Conservation (phyloP, 2,797 vertebrate genomes). For the Parotocinclus haroldoi region DNA sequence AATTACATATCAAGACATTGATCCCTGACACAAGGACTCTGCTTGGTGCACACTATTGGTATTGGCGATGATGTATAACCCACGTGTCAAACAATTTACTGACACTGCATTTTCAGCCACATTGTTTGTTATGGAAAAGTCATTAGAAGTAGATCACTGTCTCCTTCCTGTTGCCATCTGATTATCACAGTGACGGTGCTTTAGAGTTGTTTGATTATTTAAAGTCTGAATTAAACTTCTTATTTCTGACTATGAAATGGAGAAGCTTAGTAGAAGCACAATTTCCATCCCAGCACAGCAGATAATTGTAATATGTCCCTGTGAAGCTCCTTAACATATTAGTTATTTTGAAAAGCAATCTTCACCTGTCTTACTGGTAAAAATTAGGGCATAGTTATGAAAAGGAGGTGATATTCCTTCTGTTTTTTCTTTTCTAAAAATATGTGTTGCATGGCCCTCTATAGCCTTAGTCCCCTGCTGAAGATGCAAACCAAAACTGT, state of each 20-base stretch:
- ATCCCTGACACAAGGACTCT: slow-evolving; percentile 39
- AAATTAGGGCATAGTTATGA: too few species aligned
- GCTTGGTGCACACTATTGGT: slow-evolving; percentile 46
- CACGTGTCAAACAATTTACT: slow-evolving; percentile 54
- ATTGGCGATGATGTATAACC: slow-evolving; percentile 51
- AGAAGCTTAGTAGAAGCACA: too few species aligned
- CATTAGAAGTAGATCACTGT: slow-evolving; percentile 57
- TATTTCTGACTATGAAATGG: too few species aligned
- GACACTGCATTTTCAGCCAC: slow-evolving; percentile 47
- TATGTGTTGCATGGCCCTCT: slow-evolving; percentile 56
- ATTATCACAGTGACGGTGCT: slow-evolving; percentile 54
- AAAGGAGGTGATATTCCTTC: slow-evolving; percentile 29
- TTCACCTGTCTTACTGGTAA: too few species aligned
- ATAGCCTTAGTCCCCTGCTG: slow-evolving; percentile 56
- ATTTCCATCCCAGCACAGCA: too few species aligned
- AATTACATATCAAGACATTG: slow-evolving; percentile 39
- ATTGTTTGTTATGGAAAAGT: slow-evolving; percentile 58
- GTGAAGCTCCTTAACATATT: too few species aligned
- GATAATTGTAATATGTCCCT: too few species aligned
- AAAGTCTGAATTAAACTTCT: too few species aligned
- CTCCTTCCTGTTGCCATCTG: slow-evolving; percentile 49
- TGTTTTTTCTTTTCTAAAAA: slow-evolving; percentile 62
- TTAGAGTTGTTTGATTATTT: slow-evolving; percentile 26
- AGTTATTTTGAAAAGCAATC: too few species aligned
- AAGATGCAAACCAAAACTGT: slow-evolving; percentile 36